Evolutionary conservation across 1,140 invertebrate genomes (phyloP).

Genomic region (Diabrotica virgifera): DNA sequence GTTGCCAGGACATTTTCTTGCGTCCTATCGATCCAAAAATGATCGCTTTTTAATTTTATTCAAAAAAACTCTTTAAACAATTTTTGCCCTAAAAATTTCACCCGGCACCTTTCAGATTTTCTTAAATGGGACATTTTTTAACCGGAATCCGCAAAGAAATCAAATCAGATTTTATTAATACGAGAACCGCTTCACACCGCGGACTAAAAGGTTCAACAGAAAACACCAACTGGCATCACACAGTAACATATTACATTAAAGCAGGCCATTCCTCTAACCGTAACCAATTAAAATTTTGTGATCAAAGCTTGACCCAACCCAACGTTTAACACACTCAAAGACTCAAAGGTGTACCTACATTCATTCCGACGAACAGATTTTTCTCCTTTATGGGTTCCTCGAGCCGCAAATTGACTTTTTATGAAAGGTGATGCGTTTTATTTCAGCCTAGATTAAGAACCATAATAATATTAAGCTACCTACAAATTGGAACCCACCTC

Average conservation of each 20-base stretch:
- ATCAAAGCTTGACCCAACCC: constrained; percentile 29
- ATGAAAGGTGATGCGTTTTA: constrained; percentile 25
- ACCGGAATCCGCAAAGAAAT: too few relatives aligned
- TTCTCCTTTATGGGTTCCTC: constrained; percentile 30
- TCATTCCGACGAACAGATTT: constrained; percentile 27
- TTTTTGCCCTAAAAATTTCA: too few relatives aligned
- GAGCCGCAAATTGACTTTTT: constrained; percentile 35
- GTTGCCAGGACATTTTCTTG: too few relatives aligned
- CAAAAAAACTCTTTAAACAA: too few relatives aligned
- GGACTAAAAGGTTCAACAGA: too few relatives aligned
- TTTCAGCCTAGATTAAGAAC: constrained; percentile 10
- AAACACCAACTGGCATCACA: constrained; percentile 7
- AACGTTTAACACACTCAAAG: constrained; percentile 32
- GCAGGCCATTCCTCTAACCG: constrained; percentile 22
- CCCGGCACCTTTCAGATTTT: too few relatives aligned
- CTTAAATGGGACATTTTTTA: too few relatives aligned
- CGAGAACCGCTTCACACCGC: too few relatives aligned
- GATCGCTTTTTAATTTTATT: too few relatives aligned
- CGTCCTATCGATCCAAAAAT: too few relatives aligned
- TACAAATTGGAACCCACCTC: constrained; percentile 18
- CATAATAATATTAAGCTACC: constrained; percentile 20
- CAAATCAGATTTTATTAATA: too few relatives aligned
- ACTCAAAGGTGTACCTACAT: constrained; percentile 8
- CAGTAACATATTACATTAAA: neutral
- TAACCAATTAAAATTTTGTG: constrained; percentile 39